Evolutionary conservation across 1,140 invertebrate species (phyloP).

Genomic region (Bombus cullumanus): DNA sequence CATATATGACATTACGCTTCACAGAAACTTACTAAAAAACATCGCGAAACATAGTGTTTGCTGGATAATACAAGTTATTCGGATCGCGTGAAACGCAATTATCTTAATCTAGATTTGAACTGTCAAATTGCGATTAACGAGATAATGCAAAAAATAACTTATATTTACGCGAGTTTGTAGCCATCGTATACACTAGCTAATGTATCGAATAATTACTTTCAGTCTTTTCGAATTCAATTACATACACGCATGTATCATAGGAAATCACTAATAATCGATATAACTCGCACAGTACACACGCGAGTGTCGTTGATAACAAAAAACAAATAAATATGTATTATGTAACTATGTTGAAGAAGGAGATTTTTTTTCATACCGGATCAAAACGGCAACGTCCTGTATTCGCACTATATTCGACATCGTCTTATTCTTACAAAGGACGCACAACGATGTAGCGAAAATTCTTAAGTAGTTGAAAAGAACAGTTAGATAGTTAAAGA

Average conservation of each 20-base stretch:
- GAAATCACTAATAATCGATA: slow-evolving; percentile 18
- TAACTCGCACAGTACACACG: background rate
- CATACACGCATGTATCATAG: slow-evolving; percentile 22
- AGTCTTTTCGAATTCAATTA: slow-evolving; percentile 11
- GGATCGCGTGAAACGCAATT: background rate
- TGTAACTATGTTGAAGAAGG: background rate
- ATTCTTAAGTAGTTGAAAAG: too few relatives aligned
- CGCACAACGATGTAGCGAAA: background rate
- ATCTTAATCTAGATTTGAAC: background rate
- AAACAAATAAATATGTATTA: background rate
- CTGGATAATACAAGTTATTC: too few relatives aligned
- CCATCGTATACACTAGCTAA: background rate
- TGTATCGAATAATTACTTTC: background rate
- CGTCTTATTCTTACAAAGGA: background rate
- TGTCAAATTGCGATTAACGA: background rate
- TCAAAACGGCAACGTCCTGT: background rate
- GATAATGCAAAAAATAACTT: background rate
- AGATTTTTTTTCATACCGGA: background rate
- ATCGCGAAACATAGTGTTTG: background rate
- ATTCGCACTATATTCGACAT: background rate
- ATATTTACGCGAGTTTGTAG: background rate
- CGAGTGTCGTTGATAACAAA: background rate
- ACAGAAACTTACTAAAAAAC: background rate
- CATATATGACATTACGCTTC: background rate
- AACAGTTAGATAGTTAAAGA: background rate